Evolutionary conservation across 2,113 vertebrate genomes (phyloP).

Genomic region (Aegotheles bennettii): DNA sequence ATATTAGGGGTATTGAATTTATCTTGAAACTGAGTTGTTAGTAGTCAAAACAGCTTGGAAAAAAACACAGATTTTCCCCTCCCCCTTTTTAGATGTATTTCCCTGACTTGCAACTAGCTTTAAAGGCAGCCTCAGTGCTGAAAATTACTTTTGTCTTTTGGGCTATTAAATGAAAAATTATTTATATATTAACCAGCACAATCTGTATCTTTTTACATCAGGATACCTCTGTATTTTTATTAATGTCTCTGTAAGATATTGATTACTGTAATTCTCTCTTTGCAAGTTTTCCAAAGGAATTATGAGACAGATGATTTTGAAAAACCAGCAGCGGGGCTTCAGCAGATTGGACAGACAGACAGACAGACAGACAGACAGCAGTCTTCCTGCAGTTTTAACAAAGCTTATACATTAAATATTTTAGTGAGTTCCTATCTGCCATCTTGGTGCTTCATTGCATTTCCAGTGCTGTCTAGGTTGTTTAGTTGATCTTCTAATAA

Average conservation of each 20-base stretch:
- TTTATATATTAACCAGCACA: neutral
- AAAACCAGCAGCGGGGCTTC: neutral
- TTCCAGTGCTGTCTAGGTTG: neutral
- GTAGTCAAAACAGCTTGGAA: constrained; percentile 4
- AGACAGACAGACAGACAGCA: neutral
- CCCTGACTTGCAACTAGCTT: neutral
- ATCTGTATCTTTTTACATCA: neutral
- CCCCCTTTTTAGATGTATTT: neutral
- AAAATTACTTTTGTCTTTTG: neutral
- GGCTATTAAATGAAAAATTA: neutral
- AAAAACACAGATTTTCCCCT: neutral
- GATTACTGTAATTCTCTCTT: neutral
- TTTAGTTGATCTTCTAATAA: neutral
- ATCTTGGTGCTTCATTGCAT: neutral
- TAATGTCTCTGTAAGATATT: neutral
- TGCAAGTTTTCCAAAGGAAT: constrained; percentile 13
- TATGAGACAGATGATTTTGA: neutral
- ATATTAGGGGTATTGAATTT: constrained; percentile 22
- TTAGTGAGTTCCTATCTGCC: neutral
- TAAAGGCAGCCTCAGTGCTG: neutral
- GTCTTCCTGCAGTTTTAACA: neutral
- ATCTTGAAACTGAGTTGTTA: constrained; percentile 26
- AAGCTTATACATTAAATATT: neutral
- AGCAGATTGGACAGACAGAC: neutral
- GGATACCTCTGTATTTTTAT: neutral